Evolutionary conservation across 92 coral and sea anemone species (phyloP), one percentile per base, ranked within the genome.

Genomic region (Meandrina meandrites): DNA sequence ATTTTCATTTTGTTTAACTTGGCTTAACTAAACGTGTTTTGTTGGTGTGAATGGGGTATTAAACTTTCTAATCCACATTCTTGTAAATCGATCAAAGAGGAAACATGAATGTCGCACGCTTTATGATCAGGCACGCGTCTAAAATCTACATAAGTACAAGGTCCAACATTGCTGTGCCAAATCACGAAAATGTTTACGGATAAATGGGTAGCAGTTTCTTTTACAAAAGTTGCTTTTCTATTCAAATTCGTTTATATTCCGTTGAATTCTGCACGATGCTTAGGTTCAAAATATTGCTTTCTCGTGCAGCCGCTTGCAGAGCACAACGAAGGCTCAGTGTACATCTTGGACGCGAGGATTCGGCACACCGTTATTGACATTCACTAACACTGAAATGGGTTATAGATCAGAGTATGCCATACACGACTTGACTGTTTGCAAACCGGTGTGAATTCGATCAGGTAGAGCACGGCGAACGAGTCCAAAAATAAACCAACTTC

Each of bases 121-220:
- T n/a, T n/a, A n/a, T n/a, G n/a, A n/a, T n/a, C n/a, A 27, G 2
- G 5, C 58, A n/a, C 79, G 79, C 37, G 79, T 32, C 56, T 9
- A 6, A 47, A 11, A 17, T 12, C 47, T 5, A 14, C 36, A 48
- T 28, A 76, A 24, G 1, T 4, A 13, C 56, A 27, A 7, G 80
- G 80, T 76, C 80, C 80, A 48, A 76, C 56, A 76, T 76, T 76
- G 50, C 80, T 2, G 30, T 5, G 6, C 28, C 16, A 30, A 76
- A 76, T 62, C 62, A 76, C 80, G 58, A 62, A 76, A 48, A 28
- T 13, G 21, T 28, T 27, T 19, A 12, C 21, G 54, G 24, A 16
- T 14, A 45, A 4, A 1, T 0, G 24, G 37, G 22, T 6, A 35
- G 35, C 24, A 6, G 19, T 71, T 71, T 71, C 5, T 21, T 31